Evolutionary conservation across 2,113 vertebrate genomes (phyloP).

Genomic region (Chelonoidis abingdonii): DNA sequence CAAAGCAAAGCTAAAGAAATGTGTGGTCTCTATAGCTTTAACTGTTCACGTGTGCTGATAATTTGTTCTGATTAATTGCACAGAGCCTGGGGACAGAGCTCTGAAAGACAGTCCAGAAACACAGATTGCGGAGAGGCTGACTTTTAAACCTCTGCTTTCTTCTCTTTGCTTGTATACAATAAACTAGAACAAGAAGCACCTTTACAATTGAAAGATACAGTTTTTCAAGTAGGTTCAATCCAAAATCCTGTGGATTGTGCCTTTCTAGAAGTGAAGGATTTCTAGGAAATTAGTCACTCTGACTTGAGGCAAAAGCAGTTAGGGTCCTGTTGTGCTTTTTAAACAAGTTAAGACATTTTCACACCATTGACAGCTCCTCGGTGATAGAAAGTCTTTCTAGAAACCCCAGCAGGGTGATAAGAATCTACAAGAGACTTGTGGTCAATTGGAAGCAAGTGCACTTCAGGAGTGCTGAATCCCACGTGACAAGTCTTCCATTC

Average conservation of each 20-base stretch:
- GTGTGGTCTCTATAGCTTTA: neutral
- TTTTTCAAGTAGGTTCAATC: neutral
- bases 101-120: neutral
- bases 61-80: neutral
- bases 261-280: neutral
- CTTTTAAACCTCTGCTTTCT: neutral
- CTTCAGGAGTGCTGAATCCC: accelerated
- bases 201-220: neutral
- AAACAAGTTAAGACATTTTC: neutral
- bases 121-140: neutral
- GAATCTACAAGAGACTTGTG: neutral
- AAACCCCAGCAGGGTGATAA: neutral
- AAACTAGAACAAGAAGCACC: neutral
- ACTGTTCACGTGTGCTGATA: neutral
- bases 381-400: neutral
- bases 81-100: neutral
- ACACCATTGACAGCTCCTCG: accelerated
- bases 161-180: neutral
- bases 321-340: neutral
- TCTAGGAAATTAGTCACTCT: neutral
- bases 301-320: neutral
- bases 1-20: neutral
- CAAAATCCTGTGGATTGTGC: neutral
- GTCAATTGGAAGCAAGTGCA: neutral
- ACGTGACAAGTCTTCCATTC: neutral